Base-by-base conservation (phyloP, 2,888 invertebrate genomes). In the Amphipoea oculea region DNA sequence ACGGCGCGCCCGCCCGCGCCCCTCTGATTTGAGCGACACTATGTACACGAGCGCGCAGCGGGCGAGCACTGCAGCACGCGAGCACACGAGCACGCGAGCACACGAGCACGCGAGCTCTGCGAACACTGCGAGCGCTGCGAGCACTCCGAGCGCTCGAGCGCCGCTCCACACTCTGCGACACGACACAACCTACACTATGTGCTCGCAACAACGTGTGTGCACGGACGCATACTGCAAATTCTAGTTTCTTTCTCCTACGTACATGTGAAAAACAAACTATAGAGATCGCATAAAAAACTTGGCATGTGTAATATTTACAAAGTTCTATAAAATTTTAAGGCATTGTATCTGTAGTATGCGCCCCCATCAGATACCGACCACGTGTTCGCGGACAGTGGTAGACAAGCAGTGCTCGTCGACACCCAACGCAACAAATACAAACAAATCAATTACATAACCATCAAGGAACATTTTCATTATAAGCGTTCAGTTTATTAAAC, bases 1-100 rank as follows among this genome's bases (percentile, higher is more conserved):
- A 96, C 63, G 82, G 86, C 89, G 88, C 90, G 88, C 89, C 83
- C 91, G 90, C 91, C 89, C 90, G 90, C 91, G 88, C 90, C 89
- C 84, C 84, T 66, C 82, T 86, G 87, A 86, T 91, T 83, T 92
- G 93, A 92, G 93, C 94, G 91, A 93, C 84, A 87, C 89, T 95
- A 95, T 95, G 88, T 95, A 95, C 95, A 95, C 91, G 89, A 89
- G 87, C 85, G 82, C 86, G 85, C 67, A 48, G 84, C 80, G 76
- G 78, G 73, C 88, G 66, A 66, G 75, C 75, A 57, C 81, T n/a
- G 67, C 12, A 62, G 77, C 78, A 42, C 54, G 14, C 29, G 42
- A 70, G 12, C 63, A 4, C 36, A 7, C 20, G 69, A 62, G 77
- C 78, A 42, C 54, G 14, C 36, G 42, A 36, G 70, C 12, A 3